Evolutionary conservation across 2,888 invertebrate species (phyloP), one percentile per base, ranked within the genome.

Genomic region (Dryadula phaetusa): DNA sequence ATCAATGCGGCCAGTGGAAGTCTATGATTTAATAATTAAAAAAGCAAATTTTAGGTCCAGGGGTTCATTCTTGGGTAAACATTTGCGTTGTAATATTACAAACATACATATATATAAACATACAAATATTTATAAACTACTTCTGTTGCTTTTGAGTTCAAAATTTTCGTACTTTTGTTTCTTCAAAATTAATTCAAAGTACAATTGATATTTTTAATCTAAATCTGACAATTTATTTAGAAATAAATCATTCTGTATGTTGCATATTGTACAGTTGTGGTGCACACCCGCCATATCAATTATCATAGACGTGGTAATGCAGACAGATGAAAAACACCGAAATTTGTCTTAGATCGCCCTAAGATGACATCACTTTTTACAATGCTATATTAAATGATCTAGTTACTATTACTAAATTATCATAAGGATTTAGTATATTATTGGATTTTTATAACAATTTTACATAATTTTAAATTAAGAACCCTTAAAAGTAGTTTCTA

Each of bases 301-400:
- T 92, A 92, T 83, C 91, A 77, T 76, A 74, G 74, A 79, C 56
- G 82, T 87, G 90, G 84, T 92, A 92, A 92, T 88, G 77, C 75
- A 75, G 70, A 77, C 78, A 82, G 79, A 82, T 67, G 82, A 79
- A 81, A 81, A 73, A 83, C 80, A 85, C 89, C 89, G 87, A 90
- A 88, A 83, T 87, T 82, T 82, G 76, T 79, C 77, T 76, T 71
- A 77, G 78, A 76, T 79, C 79, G 80, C 73, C 80, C 75, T 78
- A 69, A 69, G 84, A 82, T 87, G 90, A 89, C 88, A 88, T 74
- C 74, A 73, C 78, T 78, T 72, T 79, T 75, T 73, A 81, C 77
- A 80, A 76, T 73, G 68, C 67, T 69, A 72, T 70, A 77, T 72
- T 80, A 76, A 80, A 74, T 63, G 75, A 67, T 72, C 72, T 71